Base-by-base conservation (phyloP, 2,888 invertebrate species). In the Andricus curvator region DNA sequence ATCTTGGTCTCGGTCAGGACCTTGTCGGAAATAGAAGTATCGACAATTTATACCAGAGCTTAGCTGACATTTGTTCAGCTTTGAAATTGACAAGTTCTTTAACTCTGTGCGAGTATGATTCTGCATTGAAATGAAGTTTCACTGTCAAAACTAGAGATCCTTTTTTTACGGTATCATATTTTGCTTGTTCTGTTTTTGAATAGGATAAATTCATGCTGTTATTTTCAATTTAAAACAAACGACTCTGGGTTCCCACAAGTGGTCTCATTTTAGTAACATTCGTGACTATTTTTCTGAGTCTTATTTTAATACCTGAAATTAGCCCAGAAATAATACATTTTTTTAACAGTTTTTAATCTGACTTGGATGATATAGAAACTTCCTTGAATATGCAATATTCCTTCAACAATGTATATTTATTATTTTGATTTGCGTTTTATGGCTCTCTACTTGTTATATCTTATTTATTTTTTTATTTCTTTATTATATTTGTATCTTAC, bases 1-100 rank as follows among this genome's bases (percentile, higher is more conserved):
- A 74, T 74, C 74, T 74, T 74, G 56, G 74, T 37, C 51, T 74
- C 11, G 56, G 74, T 56, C 74, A 74, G n/a, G 74, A 56, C 74
- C 74, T 74, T 74, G 74, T 74, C 74, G 56, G 51, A 74, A 51
- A 33, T 56, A 20, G 56, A 74, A 74, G 51, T 56, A 74, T 56
- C 51, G 74, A 74, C 33, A 74, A 56, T 17, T 74, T 74, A 74
- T 33, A 51, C 74, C 13, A 25, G 20, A 74, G 2, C 51, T 9
- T 25, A 62, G 11, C 62, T 70, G 25, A 51, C 68, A 51, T 70
- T 70, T 48, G 48, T 70, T 20, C 70, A 70, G 29, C 9, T 51
- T 51, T 25, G n/a, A 70, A 70, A 70, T 29, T 51, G 48, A 70
- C 51, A 70, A 11, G 11, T 29, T 29, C 20, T 67, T 25, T 13